Conservation (phyloP, 2,113 vertebrate species). For the Holacanthus passer region DNA sequence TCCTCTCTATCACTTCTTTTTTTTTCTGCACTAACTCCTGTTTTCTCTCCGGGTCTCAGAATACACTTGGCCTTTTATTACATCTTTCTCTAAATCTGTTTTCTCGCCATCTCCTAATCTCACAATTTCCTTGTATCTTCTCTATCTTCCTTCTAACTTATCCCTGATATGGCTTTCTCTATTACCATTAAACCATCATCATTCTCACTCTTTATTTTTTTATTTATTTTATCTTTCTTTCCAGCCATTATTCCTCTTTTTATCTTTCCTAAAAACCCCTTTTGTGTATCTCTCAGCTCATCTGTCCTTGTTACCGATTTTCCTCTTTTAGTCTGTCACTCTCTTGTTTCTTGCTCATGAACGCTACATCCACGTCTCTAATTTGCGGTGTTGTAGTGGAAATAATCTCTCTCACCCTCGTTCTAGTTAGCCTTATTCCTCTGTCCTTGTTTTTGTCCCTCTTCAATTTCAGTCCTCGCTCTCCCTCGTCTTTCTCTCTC, state of each 20-base stretch:
- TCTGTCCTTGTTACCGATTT: background rate
- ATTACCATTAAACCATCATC: background rate
- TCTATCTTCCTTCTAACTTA: background rate
- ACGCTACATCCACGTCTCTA: background rate
- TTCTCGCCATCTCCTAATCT: background rate
- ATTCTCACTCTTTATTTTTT: background rate
- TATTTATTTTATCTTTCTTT: background rate
- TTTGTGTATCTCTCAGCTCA: background rate
- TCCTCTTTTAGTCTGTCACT: background rate
- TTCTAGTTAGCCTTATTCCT: background rate
- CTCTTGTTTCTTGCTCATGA: background rate
- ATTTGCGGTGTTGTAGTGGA: background rate
- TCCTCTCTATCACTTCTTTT: constrained; percentile 20
- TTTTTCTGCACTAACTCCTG: constrained; percentile 7
- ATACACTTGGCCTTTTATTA: background rate
- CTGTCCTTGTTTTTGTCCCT: background rate
- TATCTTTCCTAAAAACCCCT: background rate
- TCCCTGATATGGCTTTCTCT: background rate
- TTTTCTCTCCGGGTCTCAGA: background rate
- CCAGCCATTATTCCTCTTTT: background rate
- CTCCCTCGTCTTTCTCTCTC: background rate
- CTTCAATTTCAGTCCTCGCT: background rate
- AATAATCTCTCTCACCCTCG: background rate
- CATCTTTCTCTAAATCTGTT: background rate
- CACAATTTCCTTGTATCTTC: background rate